Percentiles rank a stretch among this genome's conserved stretches.
Conservation (phyloP, 1,140 invertebrate species). For the Hyposmocoma kahamanoa region DNA sequence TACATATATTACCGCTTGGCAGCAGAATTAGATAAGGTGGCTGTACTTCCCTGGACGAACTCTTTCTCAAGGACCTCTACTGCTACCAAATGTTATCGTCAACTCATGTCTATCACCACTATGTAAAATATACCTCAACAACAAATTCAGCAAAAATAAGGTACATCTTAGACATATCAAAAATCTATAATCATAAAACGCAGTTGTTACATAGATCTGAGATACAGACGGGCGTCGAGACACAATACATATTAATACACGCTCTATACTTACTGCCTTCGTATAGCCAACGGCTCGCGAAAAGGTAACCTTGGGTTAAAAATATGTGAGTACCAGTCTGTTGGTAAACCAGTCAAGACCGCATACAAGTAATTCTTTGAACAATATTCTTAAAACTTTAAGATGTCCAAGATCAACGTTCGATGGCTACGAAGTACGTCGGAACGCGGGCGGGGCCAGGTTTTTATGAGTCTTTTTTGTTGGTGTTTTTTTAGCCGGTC, state of each 20-base stretch:
- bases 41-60: no score
- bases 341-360: background rate
- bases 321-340: slow-evolving; percentile 31
- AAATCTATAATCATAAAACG: background rate
- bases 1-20: no score
- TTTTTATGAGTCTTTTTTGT: background rate
- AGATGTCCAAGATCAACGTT: slow-evolving; percentile 7
- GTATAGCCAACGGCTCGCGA: slow-evolving; percentile 21
- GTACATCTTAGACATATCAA: no score
- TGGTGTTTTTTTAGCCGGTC: background rate
- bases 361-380: no score
- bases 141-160: no score
- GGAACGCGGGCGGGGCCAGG: slow-evolving; percentile 2
- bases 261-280: background rate
- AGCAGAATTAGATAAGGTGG: no score
- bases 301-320: slow-evolving; percentile 40
- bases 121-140: no score
- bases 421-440: background rate
- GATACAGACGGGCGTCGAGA: background rate
- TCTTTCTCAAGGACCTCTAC: no score
- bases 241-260: background rate
- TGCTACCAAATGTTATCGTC: no score
- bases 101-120: no score
- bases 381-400: no score
- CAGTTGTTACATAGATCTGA: background rate